These are phyloP conservation scores for Thelaira solivaga DNA, from an alignment of 2,888 invertebrate genomes.

Conservation along the genomic window DNA sequence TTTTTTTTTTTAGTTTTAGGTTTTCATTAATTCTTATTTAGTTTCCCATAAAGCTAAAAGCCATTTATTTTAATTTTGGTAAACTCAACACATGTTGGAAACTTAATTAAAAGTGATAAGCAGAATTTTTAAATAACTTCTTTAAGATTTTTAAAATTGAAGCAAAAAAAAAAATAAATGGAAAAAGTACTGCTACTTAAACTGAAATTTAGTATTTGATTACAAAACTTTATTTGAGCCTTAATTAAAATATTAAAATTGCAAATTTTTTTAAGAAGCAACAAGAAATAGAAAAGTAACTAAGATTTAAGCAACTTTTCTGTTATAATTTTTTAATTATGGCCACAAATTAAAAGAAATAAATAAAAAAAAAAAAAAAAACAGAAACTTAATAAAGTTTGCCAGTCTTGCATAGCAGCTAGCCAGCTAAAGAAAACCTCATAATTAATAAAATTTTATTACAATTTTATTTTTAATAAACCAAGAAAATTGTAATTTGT, in stretches of 20 bases:
- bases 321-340: slow-evolving; percentile 49
- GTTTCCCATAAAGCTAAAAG: background rate
- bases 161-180: background rate
- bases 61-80: background rate
- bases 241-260: slow-evolving; percentile 60
- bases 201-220: slow-evolving; percentile 18
- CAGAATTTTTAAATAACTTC: background rate
- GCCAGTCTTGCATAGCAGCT: background rate
- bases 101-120: slow-evolving; percentile 16
- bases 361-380: background rate
- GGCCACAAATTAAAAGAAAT: slow-evolving; percentile 41
- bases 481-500: slow-evolving; percentile 30
- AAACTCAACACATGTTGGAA: slow-evolving; percentile 1
- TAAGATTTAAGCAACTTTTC: slow-evolving; percentile 23
- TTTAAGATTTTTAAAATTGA: background rate
- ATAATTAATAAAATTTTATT: slow-evolving; percentile 57
- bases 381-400: slow-evolving; percentile 32
- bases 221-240: slow-evolving; percentile 49
- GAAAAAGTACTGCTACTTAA: too few relatives aligned
- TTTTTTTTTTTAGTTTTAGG: background rate
- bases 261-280: slow-evolving; percentile 21
- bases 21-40: background rate
- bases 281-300: background rate
- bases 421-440: slow-evolving; percentile 7
- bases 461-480: slow-evolving; percentile 51